A percentile compares a stretch with the other conserved stretches of the same genome.
Conservation (phyloP, 2,888 invertebrate species). For the Drosophila melanosoma region DNA sequence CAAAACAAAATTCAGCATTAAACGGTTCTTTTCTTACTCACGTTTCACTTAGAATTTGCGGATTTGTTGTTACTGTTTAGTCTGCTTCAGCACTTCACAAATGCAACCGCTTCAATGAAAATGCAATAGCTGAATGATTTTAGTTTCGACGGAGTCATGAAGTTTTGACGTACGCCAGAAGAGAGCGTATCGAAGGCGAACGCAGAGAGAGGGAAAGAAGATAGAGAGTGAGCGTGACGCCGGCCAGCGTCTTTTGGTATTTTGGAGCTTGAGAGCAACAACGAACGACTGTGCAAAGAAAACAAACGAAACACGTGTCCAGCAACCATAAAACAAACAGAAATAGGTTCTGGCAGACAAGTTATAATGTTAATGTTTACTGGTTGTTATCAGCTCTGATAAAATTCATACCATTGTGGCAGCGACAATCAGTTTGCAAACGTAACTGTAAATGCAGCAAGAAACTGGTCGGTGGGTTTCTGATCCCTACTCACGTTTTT, state of each 20-base stretch:
- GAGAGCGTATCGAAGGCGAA: conserved; percentile 27
- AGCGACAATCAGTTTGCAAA: neutral
- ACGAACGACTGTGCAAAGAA: conserved; percentile 43
- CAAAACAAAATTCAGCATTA: conserved; percentile 29
- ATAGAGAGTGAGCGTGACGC: conserved; percentile 18
- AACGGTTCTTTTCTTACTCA: conserved; percentile 41
- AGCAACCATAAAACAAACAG: conserved; percentile 41
- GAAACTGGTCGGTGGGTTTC: neutral
- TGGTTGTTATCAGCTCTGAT: conserved; percentile 31
- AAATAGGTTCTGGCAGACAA: conserved; percentile 22
- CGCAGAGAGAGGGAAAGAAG: conserved; percentile 4
- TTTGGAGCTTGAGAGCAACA: conserved; percentile 39
- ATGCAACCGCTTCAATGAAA: conserved; percentile 70
- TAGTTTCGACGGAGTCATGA: conserved; percentile 45
- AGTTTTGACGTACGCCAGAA: conserved; percentile 35
- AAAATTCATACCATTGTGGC: conserved; percentile 7
- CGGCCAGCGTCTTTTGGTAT: conserved; percentile 34
- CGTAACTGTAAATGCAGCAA: neutral
- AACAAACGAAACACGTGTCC: conserved; percentile 57
- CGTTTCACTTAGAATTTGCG: conserved; percentile 37
- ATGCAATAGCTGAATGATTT: conserved; percentile 71
- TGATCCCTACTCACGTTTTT: conserved; percentile 36
- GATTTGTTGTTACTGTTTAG: neutral
- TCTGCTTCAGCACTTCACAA: conserved; percentile 32
- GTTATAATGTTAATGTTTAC: conserved; percentile 4